Base-by-base conservation (phyloP, 2,113 vertebrate species). In the Haemorhous mexicanus region DNA sequence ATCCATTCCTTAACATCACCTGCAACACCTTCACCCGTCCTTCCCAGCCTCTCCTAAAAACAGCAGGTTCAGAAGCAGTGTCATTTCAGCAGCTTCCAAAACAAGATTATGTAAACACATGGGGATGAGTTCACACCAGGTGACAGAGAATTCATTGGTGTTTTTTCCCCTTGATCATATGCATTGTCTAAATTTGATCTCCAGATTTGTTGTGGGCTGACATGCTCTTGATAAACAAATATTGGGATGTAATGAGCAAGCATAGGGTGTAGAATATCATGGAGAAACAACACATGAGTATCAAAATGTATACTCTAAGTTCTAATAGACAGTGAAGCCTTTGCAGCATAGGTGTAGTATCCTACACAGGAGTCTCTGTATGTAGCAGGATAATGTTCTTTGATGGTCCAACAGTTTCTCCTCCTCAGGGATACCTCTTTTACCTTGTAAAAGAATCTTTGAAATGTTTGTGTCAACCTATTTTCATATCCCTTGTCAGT, bases 101-200 rank as follows among this genome's bases (percentile, higher is more conserved):
- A 86, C 78, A 93, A 69, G 58, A 74, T 96, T 95, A 93, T 94
- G 91, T 75, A 96, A 96, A 97, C 93, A 49, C 64, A 35, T 5
- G 4, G 55, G 84, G 94, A 94, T 87, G 83, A 93, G 78, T 68
- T 96, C 95, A 83, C 86, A 77, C 73, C 68, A 90, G 87, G 84
- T 10, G 15, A 59, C 46, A 87, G 53, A 93, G 33, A 94, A 94
- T 82, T 94, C 84, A 92, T 0, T 75, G 50, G 75, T 66, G 3
- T 8, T n/a, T 79, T 84, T 56, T 53, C 24, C 7, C 44, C 76
- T 67, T 67, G 79, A 87, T 91, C 90, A 27, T 49, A 70, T 47
- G 53, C 53, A 33, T 76, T 81, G 83, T 70, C 80, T 95, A 86
- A 90, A 89, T 95, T 82, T 93, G 59, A 94, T 46, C 92, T 94